Evolutionary conservation across 2,888 invertebrate species (phyloP).

Genomic region (Agrypnus murinus): DNA sequence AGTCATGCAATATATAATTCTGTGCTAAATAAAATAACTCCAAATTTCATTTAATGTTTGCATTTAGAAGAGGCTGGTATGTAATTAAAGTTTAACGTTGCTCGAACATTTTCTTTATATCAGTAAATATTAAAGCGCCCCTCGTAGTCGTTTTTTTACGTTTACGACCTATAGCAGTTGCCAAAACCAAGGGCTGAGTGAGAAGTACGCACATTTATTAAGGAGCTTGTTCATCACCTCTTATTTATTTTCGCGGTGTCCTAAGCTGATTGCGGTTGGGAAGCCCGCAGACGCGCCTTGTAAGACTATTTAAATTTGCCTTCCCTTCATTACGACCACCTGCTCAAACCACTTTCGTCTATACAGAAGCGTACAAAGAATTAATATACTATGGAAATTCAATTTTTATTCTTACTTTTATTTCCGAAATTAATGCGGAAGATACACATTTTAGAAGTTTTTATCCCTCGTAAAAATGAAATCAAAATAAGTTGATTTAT

Average conservation of each 20-base stretch:
- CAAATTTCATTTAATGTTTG: conserved; percentile 13
- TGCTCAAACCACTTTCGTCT: conserved; percentile 50
- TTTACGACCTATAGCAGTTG: conserved; percentile 27
- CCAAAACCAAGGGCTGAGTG: conserved; percentile 31
- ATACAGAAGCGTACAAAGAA: conserved; percentile 38
- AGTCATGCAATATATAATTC: not conserved
- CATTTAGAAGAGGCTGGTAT: conserved; percentile 10
- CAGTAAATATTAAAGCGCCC: conserved; percentile 36
- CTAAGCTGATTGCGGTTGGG: conserved; percentile 55
- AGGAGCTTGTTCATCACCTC: conserved; percentile 47
- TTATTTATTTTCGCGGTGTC: conserved; percentile 50
- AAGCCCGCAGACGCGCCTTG: conserved; percentile 51
- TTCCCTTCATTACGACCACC: conserved; percentile 55
- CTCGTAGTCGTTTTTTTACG: conserved; percentile 24
- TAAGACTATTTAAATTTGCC: conserved; percentile 56
- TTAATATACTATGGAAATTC: conserved; percentile 45
- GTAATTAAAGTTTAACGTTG: conserved; percentile 34
- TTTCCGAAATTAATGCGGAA: conserved; percentile 34
- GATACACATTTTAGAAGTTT: not conserved
- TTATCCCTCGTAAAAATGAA: conserved; percentile 33
- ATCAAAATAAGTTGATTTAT: too few relatives aligned
- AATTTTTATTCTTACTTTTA: conserved; percentile 38
- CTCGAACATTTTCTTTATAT: conserved; percentile 30
- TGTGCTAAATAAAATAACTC: conserved; percentile 14
- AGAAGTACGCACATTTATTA: conserved; percentile 43